phyloP scores from a whole-genome alignment of 2,888 invertebrate genomes.

The Noctuana brunneofusca region DNA sequence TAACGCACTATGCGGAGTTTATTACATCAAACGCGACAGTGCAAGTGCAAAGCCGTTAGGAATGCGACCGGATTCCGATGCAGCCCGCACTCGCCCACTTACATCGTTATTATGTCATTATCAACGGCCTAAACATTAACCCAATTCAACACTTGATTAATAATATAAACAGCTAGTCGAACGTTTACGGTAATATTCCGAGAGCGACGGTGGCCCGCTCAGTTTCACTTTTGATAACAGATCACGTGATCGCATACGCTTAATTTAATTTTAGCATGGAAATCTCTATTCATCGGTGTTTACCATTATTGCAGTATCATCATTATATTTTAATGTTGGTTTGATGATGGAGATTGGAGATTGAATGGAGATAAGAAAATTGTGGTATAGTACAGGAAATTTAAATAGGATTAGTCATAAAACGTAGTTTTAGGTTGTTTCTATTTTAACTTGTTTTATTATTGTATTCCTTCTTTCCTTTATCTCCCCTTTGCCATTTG shows the following conservation, averaged over 20 bases:
- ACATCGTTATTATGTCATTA: constrained; percentile 71
- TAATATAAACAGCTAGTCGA: constrained; percentile 25
- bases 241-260: constrained; percentile 8
- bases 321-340: too few relatives aligned
- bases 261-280: background rate
- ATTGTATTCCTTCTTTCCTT: too few relatives aligned
- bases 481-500: too few relatives aligned
- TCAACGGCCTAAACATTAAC: constrained; percentile 66
- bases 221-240: constrained; percentile 13
- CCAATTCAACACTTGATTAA: constrained; percentile 39
- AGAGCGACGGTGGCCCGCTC: constrained; percentile 10
- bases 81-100: constrained; percentile 62
- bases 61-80: constrained; percentile 73
- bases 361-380: too few relatives aligned
- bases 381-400: too few relatives aligned
- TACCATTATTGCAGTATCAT: too few relatives aligned
- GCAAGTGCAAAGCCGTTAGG: constrained; percentile 70
- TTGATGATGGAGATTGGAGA: too few relatives aligned
- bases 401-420: too few relatives aligned
- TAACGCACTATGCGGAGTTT: constrained; percentile 39
- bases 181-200: constrained; percentile 9
- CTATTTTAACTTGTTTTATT: too few relatives aligned
- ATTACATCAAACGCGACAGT: constrained; percentile 61
- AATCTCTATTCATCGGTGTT: too few relatives aligned
- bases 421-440: too few relatives aligned